phyloP scores from a whole-genome alignment of 2,113 vertebrate genomes.

The Archilochus colubris region DNA sequence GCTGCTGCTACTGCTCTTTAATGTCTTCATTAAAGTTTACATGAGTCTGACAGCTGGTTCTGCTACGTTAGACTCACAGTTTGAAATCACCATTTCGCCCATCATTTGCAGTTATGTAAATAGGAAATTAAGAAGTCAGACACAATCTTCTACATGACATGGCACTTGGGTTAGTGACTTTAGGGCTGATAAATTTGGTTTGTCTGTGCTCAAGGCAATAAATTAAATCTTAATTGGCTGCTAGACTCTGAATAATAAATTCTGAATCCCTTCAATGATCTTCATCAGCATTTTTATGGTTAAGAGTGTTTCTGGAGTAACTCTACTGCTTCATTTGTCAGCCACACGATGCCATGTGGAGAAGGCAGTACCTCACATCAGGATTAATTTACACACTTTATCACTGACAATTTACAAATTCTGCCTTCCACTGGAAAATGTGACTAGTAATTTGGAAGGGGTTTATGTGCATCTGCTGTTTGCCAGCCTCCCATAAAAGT shows the following conservation, averaged over 20 bases:
- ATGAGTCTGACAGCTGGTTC: neutral
- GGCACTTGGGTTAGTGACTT: neutral
- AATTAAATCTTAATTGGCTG: neutral
- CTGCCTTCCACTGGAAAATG: neutral
- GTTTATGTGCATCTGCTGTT: neutral
- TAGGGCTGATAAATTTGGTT: neutral
- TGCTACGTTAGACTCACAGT: neutral
- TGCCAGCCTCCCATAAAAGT: neutral
- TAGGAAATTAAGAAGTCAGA: neutral
- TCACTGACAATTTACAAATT: neutral
- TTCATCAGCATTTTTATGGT: neutral
- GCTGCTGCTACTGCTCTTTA: no score
- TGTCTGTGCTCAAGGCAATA: neutral
- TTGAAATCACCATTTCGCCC: fast-evolving
- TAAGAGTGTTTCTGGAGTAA: neutral
- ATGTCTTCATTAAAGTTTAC: neutral
- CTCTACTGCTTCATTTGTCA: neutral
- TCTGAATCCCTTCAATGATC: neutral
- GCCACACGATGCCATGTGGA: neutral
- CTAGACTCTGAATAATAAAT: neutral
- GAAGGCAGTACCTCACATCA: neutral
- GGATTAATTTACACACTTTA: neutral
- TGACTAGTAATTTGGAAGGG: neutral
- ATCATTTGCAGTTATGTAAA: neutral
- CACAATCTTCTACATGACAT: neutral